A percentile compares a stretch with the other conserved stretches of the same genome.
Conservation (phyloP, 1,140 invertebrate species). For the Himalopsyche phryganea region DNA sequence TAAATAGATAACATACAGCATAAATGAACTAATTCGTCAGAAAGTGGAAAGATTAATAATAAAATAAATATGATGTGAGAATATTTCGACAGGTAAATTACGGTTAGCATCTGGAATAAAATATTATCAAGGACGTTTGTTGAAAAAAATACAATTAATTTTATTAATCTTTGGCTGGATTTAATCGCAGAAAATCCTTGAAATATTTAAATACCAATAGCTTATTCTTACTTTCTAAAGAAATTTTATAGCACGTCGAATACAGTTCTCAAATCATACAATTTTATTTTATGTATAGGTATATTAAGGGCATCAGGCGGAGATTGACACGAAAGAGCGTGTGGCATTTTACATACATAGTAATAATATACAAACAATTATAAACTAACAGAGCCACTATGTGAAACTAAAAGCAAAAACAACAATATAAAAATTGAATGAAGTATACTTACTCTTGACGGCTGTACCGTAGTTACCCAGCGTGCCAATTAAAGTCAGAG, state of each 20-base stretch:
- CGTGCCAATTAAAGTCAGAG: constrained; percentile 56
- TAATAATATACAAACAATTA: constrained; percentile 6
- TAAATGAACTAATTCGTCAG: constrained; percentile 3
- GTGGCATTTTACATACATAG: constrained; percentile 5
- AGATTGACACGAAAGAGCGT: not conserved
- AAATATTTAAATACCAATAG: no score
- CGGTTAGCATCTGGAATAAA: no score
- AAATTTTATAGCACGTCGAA: no score
- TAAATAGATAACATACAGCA: constrained; percentile 2
- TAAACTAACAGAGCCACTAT: constrained; percentile 17
- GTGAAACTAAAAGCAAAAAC: constrained; percentile 21
- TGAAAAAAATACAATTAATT: no score
- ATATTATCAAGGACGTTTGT: no score
- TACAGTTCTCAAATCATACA: no score
- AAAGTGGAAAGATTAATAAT: constrained; percentile 6
- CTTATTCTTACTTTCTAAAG: no score
- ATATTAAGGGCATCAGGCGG: constrained; percentile 12
- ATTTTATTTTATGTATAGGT: no score
- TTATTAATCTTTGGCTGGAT: no score
- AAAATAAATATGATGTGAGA: not conserved
- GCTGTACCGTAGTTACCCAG: constrained; percentile 54
- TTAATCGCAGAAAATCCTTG: no score
- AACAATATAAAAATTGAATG: constrained; percentile 31
- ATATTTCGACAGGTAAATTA: not conserved
- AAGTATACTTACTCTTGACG: constrained; percentile 54